Base-by-base conservation (phyloP, 2,888 invertebrate genomes). In the Junonia oenone region DNA sequence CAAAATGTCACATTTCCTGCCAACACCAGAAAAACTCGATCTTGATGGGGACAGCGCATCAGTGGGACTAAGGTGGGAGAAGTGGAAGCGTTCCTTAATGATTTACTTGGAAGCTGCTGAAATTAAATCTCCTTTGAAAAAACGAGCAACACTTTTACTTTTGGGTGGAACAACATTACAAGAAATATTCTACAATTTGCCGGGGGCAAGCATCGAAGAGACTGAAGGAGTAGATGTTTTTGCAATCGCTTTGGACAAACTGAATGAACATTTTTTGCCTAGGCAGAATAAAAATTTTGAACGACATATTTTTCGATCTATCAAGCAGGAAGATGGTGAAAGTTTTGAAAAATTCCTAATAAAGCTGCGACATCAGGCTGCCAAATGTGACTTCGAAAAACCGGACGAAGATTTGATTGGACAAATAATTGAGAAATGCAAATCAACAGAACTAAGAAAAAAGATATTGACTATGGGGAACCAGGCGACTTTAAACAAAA, bases 111-210 rank as follows among this genome's bases (percentile, higher is more conserved):
- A 33, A 33, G 33, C 33, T 11, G 33, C 33, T 11, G 33, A 33
- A 11, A 33, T 33, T 11, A 33, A 6, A 33, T 11, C 6, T 1
- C 22, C 55, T 1, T 33, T 9, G 3, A 63, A 58, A 33, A 63
- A 63, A 19, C 54, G 64, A 56, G 71, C 71, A 19, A 63, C 55
- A 14, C 46, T 69, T 9, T 45, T 71, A 22, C 56, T 61, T 11
- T 33, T 66, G 5, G 69, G 67, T 0, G 69, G 69, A 14, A n/a
- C 37, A 13, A 54, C 47, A 6, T 55, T 72, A 0, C 72, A 71
- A 56, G 69, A 70, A 50, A 66, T 70, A 35, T 68, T 55, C 60
- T 67, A 63, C 43, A 71, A 68, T 53, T 45, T 68, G 19, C 69
- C 69, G 1, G 62, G 61, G 8, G 67, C 63, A 31, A 55, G 29